phyloP scores from a whole-genome alignment of 2,888 invertebrate species.

The Craniophora ligustri region DNA sequence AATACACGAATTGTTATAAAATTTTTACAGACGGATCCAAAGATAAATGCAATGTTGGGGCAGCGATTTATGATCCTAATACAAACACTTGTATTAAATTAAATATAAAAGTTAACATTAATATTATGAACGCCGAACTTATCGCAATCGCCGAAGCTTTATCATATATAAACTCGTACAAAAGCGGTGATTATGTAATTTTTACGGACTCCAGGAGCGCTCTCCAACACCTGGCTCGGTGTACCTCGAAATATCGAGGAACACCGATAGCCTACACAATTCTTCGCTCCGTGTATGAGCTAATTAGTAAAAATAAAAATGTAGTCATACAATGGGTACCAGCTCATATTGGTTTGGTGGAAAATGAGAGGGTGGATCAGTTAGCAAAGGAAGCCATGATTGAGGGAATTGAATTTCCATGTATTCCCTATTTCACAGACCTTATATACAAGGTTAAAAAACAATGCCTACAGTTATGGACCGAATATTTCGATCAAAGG shows the following conservation, averaged over 20 bases:
- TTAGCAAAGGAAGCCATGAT: slow-evolving; percentile 1
- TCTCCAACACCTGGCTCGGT: not conserved
- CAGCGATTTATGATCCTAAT: not conserved
- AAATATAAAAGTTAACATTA: not conserved
- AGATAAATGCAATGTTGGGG: not conserved
- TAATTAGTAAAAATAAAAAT: not conserved
- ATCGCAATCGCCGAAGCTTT: not conserved
- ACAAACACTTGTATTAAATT: not conserved
- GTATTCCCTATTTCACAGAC: not conserved
- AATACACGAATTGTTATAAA: not conserved
- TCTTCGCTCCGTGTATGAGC: not conserved
- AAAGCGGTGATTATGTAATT: not conserved
- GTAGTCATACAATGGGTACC: slow-evolving; percentile 1
- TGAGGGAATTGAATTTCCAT: not conserved
- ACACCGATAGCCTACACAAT: not conserved
- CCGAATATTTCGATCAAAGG: not conserved
- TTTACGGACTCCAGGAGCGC: not conserved
- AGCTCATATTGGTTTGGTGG: slow-evolving; percentile 1
- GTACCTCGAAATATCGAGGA: not conserved
- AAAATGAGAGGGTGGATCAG: slow-evolving; percentile 1
- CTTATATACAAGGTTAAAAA: not conserved
- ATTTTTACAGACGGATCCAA: not conserved
- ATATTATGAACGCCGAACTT: not conserved
- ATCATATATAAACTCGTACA: not conserved
- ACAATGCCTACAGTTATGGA: not conserved